Base-by-base conservation (phyloP, 1,140 invertebrate genomes). In the Orchesella cincta region DNA sequence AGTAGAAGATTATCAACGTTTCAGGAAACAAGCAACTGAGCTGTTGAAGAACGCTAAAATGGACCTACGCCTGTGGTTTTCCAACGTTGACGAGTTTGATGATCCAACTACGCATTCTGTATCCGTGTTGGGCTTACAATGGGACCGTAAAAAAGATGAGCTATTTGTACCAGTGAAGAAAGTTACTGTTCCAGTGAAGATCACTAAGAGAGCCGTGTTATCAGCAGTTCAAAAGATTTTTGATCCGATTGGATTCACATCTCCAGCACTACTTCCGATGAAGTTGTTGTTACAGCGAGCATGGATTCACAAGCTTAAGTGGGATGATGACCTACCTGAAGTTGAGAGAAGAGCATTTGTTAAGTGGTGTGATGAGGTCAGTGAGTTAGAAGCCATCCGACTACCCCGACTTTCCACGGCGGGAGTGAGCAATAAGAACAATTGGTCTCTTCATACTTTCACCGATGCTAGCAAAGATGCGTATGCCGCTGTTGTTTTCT, bases 391-490 rank as follows among this genome's bases (percentile, higher is more conserved):
- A 20, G 35, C 78, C 54, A 80, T 83, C 39, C 70, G 76, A 72
- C 78, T 84, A 51, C 79, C 83, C 28, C 51, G 83, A 76, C 75
- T 76, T n/a, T 76, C 82, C 52, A 39, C 35, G 18, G 64, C 39
- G 23, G 73, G 33, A 28, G 52, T 18, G 20, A 51, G 29, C 1
- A 34, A 36, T 26, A 67, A 33, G 23, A 52, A 73, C 73, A 71
- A 79, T 35, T 31, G 34, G 16, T 26, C 80, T 71, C 71, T 82
- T 34, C 82, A 84, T 74, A 83, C 81, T 0, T 85, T 85, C 74
- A 76, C 78, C 2, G 84, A 85, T 74, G 84, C 85, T 0, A 84
- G 83, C 3, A 74, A 80, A 64, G 18, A 33, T n/a, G 84, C 83
- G 82, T 81, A 84, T 75, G 81, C 80, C 1, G 79, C 81, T 0